Percentiles rank a stretch among this genome's conserved stretches.
These are phyloP conservation scores for Mus spicilegus DNA, from an alignment of 2,113 vertebrate species.

Conservation along the genomic window DNA sequence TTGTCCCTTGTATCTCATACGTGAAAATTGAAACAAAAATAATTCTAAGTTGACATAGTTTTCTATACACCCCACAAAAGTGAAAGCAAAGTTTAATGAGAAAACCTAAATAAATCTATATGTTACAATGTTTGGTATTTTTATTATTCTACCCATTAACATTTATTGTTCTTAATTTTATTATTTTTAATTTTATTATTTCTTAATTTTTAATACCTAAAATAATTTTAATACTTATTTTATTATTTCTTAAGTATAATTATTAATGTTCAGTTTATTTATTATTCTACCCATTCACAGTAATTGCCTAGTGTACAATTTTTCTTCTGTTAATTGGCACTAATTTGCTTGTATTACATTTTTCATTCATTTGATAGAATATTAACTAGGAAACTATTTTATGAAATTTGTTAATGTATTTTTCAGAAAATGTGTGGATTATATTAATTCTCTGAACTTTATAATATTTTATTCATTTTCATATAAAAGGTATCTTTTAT, in stretches of 20 bases:
- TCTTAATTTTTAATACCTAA: too few species aligned
- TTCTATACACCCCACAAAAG: background rate
- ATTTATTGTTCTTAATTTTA: background rate
- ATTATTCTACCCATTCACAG: background rate
- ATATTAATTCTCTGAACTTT: constrained; percentile 31
- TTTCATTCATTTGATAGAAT: constrained; percentile 40
- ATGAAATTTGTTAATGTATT: constrained; percentile 18
- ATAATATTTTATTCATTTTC: background rate
- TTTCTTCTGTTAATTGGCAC: background rate
- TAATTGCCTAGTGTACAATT: constrained; percentile 21
- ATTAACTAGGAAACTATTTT: constrained; percentile 45
- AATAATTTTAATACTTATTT: too few species aligned
- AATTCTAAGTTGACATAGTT: constrained; percentile 20
- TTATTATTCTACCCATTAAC: background rate
- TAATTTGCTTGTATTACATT: background rate
- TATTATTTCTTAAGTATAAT: background rate
- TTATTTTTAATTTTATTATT: too few species aligned
- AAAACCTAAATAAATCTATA: constrained; percentile 48
- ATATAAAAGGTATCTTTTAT: background rate
- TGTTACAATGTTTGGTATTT: background rate
- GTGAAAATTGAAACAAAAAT: constrained; percentile 48
- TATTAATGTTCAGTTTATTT: constrained; percentile 10
- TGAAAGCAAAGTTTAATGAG: constrained; percentile 34
- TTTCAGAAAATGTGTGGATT: background rate
- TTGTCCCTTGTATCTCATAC: background rate